Percentiles rank a stretch among this genome's conserved stretches.
Evolutionary conservation across 2,797 vertebrate genomes (phyloP).

Genomic region (Oceanodroma leucorhoa): DNA sequence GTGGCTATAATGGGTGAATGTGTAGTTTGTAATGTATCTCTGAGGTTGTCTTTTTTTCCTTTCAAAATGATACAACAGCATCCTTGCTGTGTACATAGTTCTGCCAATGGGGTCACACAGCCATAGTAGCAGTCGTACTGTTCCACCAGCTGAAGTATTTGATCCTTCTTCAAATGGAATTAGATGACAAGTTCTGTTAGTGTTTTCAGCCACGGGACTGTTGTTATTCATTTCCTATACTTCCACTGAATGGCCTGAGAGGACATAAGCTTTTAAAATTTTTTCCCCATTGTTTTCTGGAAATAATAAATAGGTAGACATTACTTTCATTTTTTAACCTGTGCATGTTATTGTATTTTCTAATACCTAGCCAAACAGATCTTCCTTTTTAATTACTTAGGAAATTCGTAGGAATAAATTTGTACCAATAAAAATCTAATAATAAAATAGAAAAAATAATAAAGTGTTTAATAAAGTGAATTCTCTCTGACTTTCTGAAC

Average conservation of each 20-base stretch:
- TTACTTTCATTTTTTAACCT: not conserved
- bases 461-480: not conserved
- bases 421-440: not conserved
- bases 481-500: not conserved
- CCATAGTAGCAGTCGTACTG: not conserved
- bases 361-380: not conserved
- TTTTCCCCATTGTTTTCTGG: not conserved
- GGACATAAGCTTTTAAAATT: not conserved
- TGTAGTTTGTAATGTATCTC: not conserved
- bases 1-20: not conserved
- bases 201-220: not conserved
- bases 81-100: not conserved
- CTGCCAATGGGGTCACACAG: not conserved
- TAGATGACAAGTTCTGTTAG: not conserved
- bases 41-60: not conserved
- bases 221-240: not conserved
- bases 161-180: not conserved
- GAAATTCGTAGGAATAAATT: not conserved
- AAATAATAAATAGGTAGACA: not conserved
- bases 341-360: not conserved
- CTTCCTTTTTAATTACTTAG: not conserved
- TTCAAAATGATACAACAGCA: not conserved
- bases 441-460: not conserved
- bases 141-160: not conserved
- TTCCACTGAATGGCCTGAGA: not conserved